phyloP scores from a whole-genome alignment of 2,797 vertebrate species.

The Tamandua tetradactyla region DNA sequence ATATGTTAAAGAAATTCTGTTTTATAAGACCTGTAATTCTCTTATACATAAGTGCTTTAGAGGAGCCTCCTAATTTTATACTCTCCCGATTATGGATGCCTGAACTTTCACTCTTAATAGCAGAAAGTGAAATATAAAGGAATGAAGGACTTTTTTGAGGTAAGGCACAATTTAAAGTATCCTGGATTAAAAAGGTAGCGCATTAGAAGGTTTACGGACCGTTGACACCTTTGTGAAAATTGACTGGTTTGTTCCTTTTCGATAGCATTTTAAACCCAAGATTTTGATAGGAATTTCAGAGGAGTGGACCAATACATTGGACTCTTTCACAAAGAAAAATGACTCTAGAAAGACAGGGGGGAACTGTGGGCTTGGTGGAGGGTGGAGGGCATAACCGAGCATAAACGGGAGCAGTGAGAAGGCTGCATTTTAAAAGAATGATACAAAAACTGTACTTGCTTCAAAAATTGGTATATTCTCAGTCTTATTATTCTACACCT shows the following conservation, averaged over 20 bases:
- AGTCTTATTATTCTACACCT: background rate
- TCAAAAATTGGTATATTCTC: background rate
- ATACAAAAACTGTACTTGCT: background rate
- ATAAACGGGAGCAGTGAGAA: background rate
- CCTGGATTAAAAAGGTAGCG: background rate
- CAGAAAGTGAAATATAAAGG: background rate
- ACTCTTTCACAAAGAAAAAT: background rate
- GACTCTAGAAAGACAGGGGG: background rate
- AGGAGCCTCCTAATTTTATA: background rate
- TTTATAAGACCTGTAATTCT: background rate
- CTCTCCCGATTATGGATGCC: background rate
- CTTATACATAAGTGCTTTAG: background rate
- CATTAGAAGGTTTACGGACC: background rate
- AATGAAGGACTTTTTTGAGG: background rate
- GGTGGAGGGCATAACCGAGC: background rate
- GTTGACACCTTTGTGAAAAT: background rate
- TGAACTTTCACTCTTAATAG: background rate
- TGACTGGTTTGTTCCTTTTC: background rate
- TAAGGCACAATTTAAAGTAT: background rate
- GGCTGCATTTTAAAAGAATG: background rate
- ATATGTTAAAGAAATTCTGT: constrained; percentile 5
- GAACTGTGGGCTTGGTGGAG: background rate
- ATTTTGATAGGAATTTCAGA: background rate
- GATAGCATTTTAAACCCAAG: background rate
- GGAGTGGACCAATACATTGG: background rate